These are phyloP conservation scores for Yponomeuta cagnagella DNA, from an alignment of 2,888 invertebrate genomes.

Conservation along the genomic window DNA sequence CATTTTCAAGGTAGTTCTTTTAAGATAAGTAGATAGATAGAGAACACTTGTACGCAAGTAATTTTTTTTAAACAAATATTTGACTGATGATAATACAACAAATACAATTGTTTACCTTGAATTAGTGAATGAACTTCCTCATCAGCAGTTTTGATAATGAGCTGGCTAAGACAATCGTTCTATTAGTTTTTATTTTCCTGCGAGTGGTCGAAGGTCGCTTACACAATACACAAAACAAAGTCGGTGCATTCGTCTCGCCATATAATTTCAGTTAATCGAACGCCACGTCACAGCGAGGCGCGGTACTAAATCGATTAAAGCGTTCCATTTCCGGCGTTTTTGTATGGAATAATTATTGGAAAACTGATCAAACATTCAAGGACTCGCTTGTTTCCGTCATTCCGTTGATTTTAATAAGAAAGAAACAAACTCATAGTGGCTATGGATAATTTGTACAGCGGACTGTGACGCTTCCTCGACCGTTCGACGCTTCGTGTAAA, in stretches of 20 bases:
- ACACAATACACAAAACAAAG: conserved; percentile 69
- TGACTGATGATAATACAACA: not conserved
- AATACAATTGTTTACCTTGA: conserved; percentile 52
- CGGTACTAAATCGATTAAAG: conserved; percentile 69
- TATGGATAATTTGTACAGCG: conserved; percentile 68
- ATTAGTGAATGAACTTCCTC: conserved; percentile 65
- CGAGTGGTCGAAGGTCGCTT: conserved; percentile 52
- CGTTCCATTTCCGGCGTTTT: conserved; percentile 71
- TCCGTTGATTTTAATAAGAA: conserved; percentile 46
- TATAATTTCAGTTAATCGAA: conserved; percentile 71
- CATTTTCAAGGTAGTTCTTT: too few species aligned
- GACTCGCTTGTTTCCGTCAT: conserved; percentile 57
- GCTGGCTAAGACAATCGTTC: conserved; percentile 69
- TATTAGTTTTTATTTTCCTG: conserved; percentile 70
- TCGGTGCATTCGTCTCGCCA: conserved; percentile 64
- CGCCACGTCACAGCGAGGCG: conserved; percentile 64
- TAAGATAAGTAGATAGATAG: not conserved
- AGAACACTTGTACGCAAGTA: not conserved
- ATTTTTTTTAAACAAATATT: not conserved
- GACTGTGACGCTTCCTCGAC: conserved; percentile 72
- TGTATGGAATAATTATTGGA: conserved; percentile 65
- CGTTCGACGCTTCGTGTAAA: conserved; percentile 64
- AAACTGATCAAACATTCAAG: conserved; percentile 68
- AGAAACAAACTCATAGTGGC: conserved; percentile 55
- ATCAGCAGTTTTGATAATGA: conserved; percentile 54